These are phyloP conservation scores for Peromyscus attwateri DNA, from an alignment of 2,797 vertebrate genomes.

Conservation along the genomic window DNA sequence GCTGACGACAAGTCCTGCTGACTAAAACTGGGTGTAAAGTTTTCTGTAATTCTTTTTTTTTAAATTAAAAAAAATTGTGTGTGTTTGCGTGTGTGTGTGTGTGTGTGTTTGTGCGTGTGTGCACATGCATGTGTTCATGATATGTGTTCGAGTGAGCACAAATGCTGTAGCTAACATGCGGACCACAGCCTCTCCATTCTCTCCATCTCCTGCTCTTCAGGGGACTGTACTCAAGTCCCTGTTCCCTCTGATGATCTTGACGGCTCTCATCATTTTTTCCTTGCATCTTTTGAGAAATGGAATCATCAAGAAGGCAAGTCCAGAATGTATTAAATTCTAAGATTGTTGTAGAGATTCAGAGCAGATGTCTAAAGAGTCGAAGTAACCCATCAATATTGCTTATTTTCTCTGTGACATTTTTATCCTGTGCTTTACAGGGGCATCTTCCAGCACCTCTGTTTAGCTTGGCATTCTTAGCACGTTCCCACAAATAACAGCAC, in stretches of 20 bases:
- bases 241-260: neutral
- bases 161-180: too few relatives aligned
- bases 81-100: neutral
- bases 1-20: neutral
- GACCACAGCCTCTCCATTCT: too few relatives aligned
- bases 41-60: neutral
- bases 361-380: constrained; percentile 59
- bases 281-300: constrained; percentile 54
- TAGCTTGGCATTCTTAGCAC: constrained; percentile 36
- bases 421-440: constrained; percentile 63
- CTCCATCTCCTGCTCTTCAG: neutral
- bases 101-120: neutral
- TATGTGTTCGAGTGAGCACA: neutral
- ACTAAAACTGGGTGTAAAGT: constrained; percentile 41
- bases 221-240: neutral
- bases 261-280: neutral
- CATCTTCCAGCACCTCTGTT: neutral
- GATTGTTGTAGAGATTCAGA: constrained; percentile 56
- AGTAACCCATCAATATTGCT: constrained; percentile 43
- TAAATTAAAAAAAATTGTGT: neutral
- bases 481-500: constrained; percentile 16
- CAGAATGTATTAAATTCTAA: constrained; percentile 53
- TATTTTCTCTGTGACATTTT: constrained; percentile 65
- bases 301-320: constrained; percentile 56
- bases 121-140: neutral